These are phyloP conservation scores for Ceratotherium simum DNA, from an alignment of 2,113 vertebrate species.

Conservation along the genomic window DNA sequence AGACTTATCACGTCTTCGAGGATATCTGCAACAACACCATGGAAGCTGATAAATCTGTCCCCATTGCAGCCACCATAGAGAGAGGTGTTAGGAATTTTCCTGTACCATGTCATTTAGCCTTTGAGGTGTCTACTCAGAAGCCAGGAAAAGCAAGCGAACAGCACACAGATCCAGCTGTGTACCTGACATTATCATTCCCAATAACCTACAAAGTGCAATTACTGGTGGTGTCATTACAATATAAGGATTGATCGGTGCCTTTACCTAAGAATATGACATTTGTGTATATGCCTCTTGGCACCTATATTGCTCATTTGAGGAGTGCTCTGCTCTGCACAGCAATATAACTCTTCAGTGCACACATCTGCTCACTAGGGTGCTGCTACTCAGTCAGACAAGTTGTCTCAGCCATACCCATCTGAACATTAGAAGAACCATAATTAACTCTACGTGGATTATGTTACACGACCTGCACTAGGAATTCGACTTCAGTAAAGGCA, in stretches of 20 bases:
- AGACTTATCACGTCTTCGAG: not conserved
- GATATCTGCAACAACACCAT: not conserved
- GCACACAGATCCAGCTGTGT: not conserved
- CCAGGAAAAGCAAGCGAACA: not conserved
- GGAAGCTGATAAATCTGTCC: not conserved
- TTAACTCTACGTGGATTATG: not conserved
- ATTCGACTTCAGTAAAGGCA: not conserved
- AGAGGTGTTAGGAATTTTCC: not conserved
- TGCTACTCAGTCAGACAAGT: not conserved
- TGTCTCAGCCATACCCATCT: not conserved
- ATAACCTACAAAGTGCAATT: not conserved
- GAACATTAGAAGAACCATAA: not conserved
- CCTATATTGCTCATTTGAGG: not conserved
- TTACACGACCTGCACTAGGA: not conserved
- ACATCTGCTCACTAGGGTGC: not conserved
- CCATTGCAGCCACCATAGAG: not conserved
- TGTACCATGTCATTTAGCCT: not conserved
- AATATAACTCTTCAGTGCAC: not conserved
- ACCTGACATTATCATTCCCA: not conserved
- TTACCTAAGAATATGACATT: not conserved
- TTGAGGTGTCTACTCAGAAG: not conserved
- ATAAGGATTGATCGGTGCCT: not conserved
- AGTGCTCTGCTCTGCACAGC: not conserved
- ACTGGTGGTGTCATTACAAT: not conserved
- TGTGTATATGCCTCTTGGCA: not conserved